A percentile compares a stretch with the other conserved stretches of the same genome.
phyloP scores from a whole-genome alignment of 53 echinoderm and acorn worm genomes.

The Henricia sp. region DNA sequence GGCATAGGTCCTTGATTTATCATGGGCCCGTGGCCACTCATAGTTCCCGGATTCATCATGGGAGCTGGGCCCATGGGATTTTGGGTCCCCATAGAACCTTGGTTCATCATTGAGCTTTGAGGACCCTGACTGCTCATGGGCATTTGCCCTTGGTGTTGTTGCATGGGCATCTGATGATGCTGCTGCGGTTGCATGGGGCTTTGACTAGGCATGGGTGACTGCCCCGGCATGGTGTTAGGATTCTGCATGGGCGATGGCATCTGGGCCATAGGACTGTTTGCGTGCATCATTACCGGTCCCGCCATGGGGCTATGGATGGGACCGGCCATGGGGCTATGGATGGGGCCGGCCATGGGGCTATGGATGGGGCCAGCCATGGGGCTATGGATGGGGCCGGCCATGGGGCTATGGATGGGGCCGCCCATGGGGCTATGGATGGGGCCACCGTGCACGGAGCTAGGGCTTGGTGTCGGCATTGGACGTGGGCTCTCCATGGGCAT shows the following conservation, averaged over 20 bases:
- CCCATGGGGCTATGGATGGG: slow-evolving; percentile 55
- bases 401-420: slow-evolving; percentile 84
- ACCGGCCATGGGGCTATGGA: too few species aligned
- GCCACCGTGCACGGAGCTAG: slow-evolving; percentile 50
- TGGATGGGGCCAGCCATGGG: too few species aligned
- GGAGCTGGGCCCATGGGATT: slow-evolving; percentile 69
- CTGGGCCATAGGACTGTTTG: slow-evolving; percentile 67
- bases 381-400: slow-evolving; percentile 75
- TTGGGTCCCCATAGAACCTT: slow-evolving; percentile 63
- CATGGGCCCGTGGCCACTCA: slow-evolving; percentile 45
- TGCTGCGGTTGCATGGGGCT: slow-evolving; percentile 91
- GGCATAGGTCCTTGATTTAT: slow-evolving; percentile 43
- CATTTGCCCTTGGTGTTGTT: slow-evolving; percentile 77
- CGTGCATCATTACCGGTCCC: slow-evolving; percentile 75
- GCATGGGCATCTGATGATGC: slow-evolving; percentile 56
- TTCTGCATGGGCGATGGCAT: slow-evolving; percentile 83
- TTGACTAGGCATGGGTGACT: slow-evolving; percentile 73
- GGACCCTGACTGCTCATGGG: slow-evolving; percentile 58
- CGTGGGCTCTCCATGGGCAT: slow-evolving; percentile 58
- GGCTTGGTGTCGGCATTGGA: slow-evolving; percentile 67
- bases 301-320: too few species aligned
- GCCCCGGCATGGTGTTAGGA: slow-evolving; percentile 77
- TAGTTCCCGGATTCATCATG: slow-evolving; percentile 40
- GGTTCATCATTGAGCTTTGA: slow-evolving; percentile 74
- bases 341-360: too few species aligned